Evolutionary conservation across 1,140 invertebrate genomes (phyloP), one percentile per base, ranked within the genome.

Genomic region (Zaprionus tsacasi): DNA sequence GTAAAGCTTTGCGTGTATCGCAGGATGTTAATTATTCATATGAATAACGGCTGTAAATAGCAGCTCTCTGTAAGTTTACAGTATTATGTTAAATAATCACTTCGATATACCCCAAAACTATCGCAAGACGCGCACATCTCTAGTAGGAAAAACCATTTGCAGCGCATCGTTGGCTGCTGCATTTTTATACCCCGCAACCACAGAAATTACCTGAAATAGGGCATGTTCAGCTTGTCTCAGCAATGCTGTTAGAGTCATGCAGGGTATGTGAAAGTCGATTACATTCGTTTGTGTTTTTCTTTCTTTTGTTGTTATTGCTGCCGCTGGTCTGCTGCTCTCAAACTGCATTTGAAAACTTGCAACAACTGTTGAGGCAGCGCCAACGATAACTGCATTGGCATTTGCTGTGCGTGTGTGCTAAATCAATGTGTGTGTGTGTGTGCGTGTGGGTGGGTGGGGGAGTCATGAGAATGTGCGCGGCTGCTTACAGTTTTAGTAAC

Each of bases 311-410:
- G 17, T 11, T 60, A 38, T 45, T 35, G 40, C 4, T n/a, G 50
- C 59, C 52, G 21, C 10, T 45, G n/a, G 0, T 17, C 17, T 33
- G 43, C 43, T 50, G 17, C 45, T 50, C 10, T 55, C 50, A 76
- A 45, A 79, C 81, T 70, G 82, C 70, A 79, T 88, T 88, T 87
- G 50, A 35, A 64, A 75, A 52, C 25, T 48, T 52, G 67, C 12
- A 58, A n/a, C 17, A 35, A 43, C 50, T 54, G 17, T 50, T 36
- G 13, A 56, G 59, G 33, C 52, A 38, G 40, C 30, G 33, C 10
- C 30, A 57, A 35, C 76, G 63, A 63, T 82, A 66, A 70, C 52
- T 54, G 85, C 81, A 79, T 73, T 64, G 68, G 50, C 67, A 76
- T 78, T 78, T 36, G 21, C 17, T 72, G 57, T 52, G 56, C 30